Evolutionary conservation across 2,797 vertebrate genomes (phyloP), one percentile per base, ranked within the genome.

Genomic region (Amblyraja radiata): DNA sequence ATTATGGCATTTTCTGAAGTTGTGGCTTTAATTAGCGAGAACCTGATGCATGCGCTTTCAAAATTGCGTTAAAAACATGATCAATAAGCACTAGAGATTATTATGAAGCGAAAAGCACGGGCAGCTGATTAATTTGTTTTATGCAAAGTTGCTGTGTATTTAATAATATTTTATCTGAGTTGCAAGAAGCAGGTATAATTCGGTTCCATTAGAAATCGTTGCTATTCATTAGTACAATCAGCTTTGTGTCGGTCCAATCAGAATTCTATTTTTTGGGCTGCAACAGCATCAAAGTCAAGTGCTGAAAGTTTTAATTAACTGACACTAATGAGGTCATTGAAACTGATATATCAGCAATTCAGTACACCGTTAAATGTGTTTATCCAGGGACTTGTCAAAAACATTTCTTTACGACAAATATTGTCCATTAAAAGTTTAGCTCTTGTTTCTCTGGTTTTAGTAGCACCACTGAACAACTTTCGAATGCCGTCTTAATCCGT

Each of bases 1-100:
- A 99, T 99, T 99, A 99, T 97, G 97, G 97, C 97, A 98, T 98
- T 99, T 88, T 98, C 97, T 98, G 97, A 98, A 97, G 97, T 97
- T 97, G 97, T 96, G 96, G 97, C 97, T 98, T 97, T 98, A 98
- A 99, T 98, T 98, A 98, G 97, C 97, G 97, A 97, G 96, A 96
- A 96, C 97, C 96, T 96, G 97, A 97, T 97, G 97, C 97, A 96
- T 97, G 94, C 96, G 97, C 93, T 93, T 93, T 92, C 84, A 95
- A 96, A 94, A 90, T 93, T 93, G 95, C 94, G 95, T 96, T 95
- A 96, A 90, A 91, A 88, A 91, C 93, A 96, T 96, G 96, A 97
- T 98, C 97, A 97, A 97, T 97, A 97, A 97, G 95, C 96, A 96
- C 96, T 95, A 95, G 94, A 96, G 95, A 97, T 97, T 97, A 97